A percentile compares a stretch with the other conserved stretches of the same genome.
These are phyloP conservation scores for Sympetrum striolatum DNA, from an alignment of 2,888 invertebrate genomes.

Conservation along the genomic window DNA sequence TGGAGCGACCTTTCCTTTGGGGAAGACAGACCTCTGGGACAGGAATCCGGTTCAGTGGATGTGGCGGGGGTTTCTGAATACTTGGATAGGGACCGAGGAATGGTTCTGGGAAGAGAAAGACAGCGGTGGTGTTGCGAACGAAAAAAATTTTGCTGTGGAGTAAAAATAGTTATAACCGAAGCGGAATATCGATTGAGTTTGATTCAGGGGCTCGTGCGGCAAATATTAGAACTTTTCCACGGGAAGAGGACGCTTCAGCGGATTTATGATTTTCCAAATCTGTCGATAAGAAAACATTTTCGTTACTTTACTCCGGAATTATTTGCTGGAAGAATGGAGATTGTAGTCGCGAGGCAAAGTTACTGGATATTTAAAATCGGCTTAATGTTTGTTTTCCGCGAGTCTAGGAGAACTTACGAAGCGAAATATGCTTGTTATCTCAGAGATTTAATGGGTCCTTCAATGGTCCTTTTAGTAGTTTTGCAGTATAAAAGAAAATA, in stretches of 20 bases:
- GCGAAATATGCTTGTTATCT: no score
- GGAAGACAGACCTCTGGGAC: neutral
- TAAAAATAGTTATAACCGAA: neutral
- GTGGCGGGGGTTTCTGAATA: neutral
- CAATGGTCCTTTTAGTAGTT: no score
- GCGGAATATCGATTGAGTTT: neutral
- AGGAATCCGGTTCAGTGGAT: neutral
- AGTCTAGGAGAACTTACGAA: no score
- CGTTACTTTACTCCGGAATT: neutral
- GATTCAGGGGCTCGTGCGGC: neutral
- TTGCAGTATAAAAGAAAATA: no score
- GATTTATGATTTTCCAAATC: neutral
- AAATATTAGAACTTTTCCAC: neutral
- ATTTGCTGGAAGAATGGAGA: neutral
- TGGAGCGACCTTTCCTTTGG: neutral
- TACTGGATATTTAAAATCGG: neutral
- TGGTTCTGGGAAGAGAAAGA: neutral
- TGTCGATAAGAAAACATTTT: neutral
- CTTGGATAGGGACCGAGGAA: neutral
- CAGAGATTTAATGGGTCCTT: no score
- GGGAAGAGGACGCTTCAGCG: neutral
- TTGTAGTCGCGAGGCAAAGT: neutral
- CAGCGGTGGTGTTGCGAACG: neutral
- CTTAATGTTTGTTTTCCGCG: no score
- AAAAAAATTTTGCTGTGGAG: no score